phyloP scores from a whole-genome alignment of 2,797 vertebrate species.

The Lerista edwardsae region DNA sequence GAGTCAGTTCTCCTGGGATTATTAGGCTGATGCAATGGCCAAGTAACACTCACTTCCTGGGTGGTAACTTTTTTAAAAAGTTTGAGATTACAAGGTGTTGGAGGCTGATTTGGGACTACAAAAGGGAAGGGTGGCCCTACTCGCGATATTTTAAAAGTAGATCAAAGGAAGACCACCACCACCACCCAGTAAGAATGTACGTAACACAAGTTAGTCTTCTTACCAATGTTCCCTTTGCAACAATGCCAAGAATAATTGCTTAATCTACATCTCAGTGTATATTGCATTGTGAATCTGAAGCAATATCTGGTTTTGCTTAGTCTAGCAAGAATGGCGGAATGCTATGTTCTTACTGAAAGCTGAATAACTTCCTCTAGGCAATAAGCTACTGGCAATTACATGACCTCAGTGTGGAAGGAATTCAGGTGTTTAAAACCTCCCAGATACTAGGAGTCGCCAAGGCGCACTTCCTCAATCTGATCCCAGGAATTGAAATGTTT shows the following conservation, averaged over 20 bases:
- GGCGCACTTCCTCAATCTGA: neutral
- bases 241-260: neutral
- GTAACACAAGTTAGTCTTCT: neutral
- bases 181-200: too few relatives aligned
- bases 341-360: neutral
- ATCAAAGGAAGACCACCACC: neutral
- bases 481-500: neutral
- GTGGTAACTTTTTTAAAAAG: neutral
- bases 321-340: neutral
- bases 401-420: constrained; percentile 10
- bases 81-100: neutral
- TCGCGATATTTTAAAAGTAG: neutral
- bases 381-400: neutral
- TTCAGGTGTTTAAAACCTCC: neutral
- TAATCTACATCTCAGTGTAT: neutral
- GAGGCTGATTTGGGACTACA: neutral
- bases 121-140: neutral
- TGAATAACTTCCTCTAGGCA: neutral
- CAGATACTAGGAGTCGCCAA: neutral
- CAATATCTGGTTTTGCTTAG: constrained; percentile 18
- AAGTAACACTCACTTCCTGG: too few relatives aligned
- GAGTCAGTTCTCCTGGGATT: neutral
- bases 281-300: constrained; percentile 3
- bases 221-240: neutral
- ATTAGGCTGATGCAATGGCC: neutral